These are phyloP conservation scores for Monodelphis domestica DNA, from an alignment of 2,797 vertebrate genomes.

Conservation along the genomic window DNA sequence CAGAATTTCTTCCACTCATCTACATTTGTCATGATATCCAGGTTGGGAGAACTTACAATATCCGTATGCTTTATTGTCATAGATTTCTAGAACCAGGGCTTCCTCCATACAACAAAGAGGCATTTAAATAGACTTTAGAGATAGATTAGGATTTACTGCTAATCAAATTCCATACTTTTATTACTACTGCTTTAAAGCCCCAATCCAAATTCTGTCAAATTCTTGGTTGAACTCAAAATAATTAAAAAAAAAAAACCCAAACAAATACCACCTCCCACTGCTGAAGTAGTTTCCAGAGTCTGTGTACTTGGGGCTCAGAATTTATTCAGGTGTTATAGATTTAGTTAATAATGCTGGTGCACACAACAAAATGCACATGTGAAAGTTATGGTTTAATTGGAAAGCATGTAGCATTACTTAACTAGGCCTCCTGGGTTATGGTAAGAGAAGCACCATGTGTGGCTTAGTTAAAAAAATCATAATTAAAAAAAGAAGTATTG, in stretches of 20 bases:
- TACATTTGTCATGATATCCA: not conserved
- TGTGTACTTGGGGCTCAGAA: slow-evolving; percentile 27
- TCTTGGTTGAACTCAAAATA: slow-evolving; percentile 63
- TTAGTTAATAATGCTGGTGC: slow-evolving; percentile 73
- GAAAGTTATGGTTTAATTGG: slow-evolving; percentile 77
- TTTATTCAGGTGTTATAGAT: slow-evolving; percentile 81
- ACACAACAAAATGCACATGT: slow-evolving; percentile 77
- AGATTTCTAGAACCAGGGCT: not conserved
- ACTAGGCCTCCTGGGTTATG: slow-evolving; percentile 65
- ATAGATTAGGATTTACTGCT: not conserved
- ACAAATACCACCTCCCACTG: slow-evolving; percentile 39
- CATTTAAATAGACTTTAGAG: not conserved
- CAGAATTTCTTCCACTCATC: not conserved
- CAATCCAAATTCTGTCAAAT: slow-evolving; percentile 52
- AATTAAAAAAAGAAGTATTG: slow-evolving; percentile 66
- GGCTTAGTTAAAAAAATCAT: slow-evolving; percentile 58
- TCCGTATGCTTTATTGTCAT: not conserved
- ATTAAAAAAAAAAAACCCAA: slow-evolving; percentile 22
- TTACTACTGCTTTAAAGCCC: slow-evolving; percentile 59
- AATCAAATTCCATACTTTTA: slow-evolving; percentile 35
- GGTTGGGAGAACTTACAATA: not conserved
- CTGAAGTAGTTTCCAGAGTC: slow-evolving; percentile 66
- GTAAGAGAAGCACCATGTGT: slow-evolving; percentile 67
- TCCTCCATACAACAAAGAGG: not conserved
- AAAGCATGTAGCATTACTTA: slow-evolving; percentile 74